Conservation (phyloP, 2,797 vertebrate species). For the Myotis findleyi region DNA sequence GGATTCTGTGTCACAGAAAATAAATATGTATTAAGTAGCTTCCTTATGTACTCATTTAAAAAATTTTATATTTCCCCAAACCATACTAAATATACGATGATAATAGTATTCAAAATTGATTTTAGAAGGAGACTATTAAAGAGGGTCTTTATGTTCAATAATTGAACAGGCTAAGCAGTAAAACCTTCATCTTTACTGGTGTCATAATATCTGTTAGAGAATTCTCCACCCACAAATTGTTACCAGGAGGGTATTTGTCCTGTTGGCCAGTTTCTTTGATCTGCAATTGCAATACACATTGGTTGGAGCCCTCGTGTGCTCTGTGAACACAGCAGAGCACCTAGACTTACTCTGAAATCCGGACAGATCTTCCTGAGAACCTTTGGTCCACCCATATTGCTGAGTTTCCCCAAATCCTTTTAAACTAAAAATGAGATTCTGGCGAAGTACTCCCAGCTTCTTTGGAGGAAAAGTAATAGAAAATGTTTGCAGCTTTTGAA, state of each 20-base stretch:
- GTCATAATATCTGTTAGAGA: not conserved
- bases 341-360: not conserved
- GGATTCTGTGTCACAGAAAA: slow-evolving; percentile 42
- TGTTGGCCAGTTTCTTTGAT: not conserved
- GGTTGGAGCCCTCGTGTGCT: not conserved
- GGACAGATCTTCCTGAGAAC: not conserved
- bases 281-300: not conserved
- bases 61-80: slow-evolving; percentile 7
- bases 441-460: not conserved
- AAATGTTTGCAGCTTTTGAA: slow-evolving; percentile 52
- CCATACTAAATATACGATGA: not conserved
- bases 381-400: not conserved
- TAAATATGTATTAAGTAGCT: slow-evolving; percentile 22
- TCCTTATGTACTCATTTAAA: not conserved
- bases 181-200: not conserved
- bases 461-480: slow-evolving; percentile 18
- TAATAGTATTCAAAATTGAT: not conserved
- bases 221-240: not conserved
- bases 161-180: not conserved
- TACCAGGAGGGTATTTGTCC: not conserved
- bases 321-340: not conserved
- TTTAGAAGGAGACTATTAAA: slow-evolving; percentile 16
- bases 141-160: not conserved
- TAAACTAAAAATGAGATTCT: slow-evolving; percentile 31
- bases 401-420: slow-evolving; percentile 16